These are phyloP conservation scores for Ips typographus DNA, from an alignment of 1,140 invertebrate genomes.

Conservation along the genomic window DNA sequence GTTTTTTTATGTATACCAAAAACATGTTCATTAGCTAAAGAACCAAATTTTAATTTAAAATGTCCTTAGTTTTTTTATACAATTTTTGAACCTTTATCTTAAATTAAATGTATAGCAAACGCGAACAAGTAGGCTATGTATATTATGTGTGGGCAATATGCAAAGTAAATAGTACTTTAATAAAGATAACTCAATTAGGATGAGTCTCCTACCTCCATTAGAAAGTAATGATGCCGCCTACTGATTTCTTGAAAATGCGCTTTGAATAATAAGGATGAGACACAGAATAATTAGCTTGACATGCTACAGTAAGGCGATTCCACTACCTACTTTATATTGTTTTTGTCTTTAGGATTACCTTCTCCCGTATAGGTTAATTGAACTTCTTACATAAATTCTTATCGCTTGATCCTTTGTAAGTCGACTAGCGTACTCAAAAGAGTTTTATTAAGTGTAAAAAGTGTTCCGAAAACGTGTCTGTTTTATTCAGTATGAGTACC, in stretches of 20 bases:
- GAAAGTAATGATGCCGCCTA: constrained; percentile 37
- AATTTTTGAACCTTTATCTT: no score
- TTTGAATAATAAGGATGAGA: constrained; percentile 36
- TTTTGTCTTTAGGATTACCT: background rate
- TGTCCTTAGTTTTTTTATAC: no score
- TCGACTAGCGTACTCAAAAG: no score
- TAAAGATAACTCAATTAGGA: constrained; percentile 41
- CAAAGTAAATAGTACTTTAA: constrained; percentile 29
- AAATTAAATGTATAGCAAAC: no score
- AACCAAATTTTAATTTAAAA: no score
- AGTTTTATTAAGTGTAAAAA: no score
- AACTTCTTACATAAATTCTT: background rate
- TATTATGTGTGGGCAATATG: background rate
- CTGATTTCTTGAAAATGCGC: constrained; percentile 34
- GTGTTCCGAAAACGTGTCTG: no score
- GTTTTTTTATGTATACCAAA: no score
- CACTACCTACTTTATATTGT: constrained; percentile 19
- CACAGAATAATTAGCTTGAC: constrained; percentile 31
- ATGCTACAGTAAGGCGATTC: constrained; percentile 21
- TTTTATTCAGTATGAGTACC: background rate
- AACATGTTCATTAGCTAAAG: no score
- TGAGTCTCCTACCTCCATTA: constrained; percentile 39
- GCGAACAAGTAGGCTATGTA: background rate
- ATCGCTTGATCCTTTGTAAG: no score
- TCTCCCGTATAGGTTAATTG: background rate